Evolutionary conservation across 1,140 invertebrate genomes (phyloP).

Genomic region (Sinonovacula constricta): DNA sequence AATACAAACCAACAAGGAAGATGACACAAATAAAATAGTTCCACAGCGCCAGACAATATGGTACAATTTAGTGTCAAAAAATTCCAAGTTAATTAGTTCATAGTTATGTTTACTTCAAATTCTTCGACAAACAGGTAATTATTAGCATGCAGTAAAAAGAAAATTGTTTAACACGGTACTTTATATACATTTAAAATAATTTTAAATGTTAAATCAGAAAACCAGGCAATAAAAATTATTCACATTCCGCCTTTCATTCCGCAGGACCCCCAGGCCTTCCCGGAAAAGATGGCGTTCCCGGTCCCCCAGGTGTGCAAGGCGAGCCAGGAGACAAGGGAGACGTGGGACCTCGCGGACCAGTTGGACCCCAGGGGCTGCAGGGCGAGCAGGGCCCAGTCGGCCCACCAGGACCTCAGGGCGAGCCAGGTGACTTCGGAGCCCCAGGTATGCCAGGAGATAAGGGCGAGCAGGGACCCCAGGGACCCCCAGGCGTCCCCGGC

Average conservation of each 20-base stretch:
- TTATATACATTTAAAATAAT: too few relatives aligned
- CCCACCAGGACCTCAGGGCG: conserved; percentile 57
- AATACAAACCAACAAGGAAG: too few relatives aligned
- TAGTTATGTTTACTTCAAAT: background rate
- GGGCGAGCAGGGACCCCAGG: conserved; percentile 81
- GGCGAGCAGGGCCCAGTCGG: conserved; percentile 68
- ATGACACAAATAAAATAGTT: background rate
- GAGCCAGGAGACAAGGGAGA: conserved; percentile 50
- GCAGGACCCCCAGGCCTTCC: conserved; percentile 80
- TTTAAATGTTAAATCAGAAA: background rate
- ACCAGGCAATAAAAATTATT: background rate
- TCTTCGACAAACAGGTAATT: background rate
- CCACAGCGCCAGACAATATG: background rate
- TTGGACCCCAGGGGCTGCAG: conserved; percentile 60
- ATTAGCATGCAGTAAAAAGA: background rate
- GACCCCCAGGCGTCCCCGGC: conserved; percentile 63
- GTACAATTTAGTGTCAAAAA: background rate
- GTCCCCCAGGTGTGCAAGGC: conserved; percentile 45
- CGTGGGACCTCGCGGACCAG: conserved; percentile 37
- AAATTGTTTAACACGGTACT: background rate
- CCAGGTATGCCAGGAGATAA: conserved; percentile 65
- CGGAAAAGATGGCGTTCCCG: conserved; percentile 79
- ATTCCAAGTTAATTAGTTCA: background rate
- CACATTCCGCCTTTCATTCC: background rate
- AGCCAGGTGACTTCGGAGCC: conserved; percentile 63